phyloP scores from a whole-genome alignment of 2,797 vertebrate species.

The Chrosomus eos region DNA sequence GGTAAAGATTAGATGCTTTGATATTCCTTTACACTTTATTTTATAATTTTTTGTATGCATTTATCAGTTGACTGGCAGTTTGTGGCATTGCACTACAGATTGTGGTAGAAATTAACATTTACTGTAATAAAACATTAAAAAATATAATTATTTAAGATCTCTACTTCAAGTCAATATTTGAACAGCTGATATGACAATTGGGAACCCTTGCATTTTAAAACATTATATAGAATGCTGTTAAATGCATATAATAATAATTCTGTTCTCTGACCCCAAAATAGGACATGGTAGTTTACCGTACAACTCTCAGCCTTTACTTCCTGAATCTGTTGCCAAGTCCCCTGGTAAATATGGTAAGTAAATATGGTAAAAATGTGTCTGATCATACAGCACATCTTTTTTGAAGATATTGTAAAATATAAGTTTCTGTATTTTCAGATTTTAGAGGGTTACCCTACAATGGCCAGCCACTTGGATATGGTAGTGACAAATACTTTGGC shows the following conservation, averaged over 20 bases:
- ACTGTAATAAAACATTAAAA: too few relatives aligned
- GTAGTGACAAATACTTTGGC: constrained; percentile 34
- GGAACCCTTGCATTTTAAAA: not conserved
- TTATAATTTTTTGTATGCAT: not conserved
- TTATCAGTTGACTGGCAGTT: not conserved
- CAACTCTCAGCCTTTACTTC: constrained; percentile 35
- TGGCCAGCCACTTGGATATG: constrained; percentile 28
- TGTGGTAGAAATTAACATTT: not conserved
- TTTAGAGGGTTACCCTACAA: constrained; percentile 45
- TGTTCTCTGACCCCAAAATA: not conserved
- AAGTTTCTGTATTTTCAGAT: constrained; percentile 32
- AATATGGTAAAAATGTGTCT: not conserved
- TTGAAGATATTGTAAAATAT: not conserved
- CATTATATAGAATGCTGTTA: not conserved
- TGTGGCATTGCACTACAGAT: not conserved
- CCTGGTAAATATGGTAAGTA: constrained; percentile 34
- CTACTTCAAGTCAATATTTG: not conserved
- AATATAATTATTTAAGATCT: too few relatives aligned
- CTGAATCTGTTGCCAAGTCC: constrained; percentile 33
- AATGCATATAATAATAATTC: not conserved
- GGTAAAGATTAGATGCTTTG: not conserved
- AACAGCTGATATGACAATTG: not conserved
- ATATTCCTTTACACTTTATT: not conserved
- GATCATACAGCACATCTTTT: not conserved
- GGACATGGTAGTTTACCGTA: constrained; percentile 32